These are phyloP conservation scores for Semaprochilodus insignis DNA, from an alignment of 2,797 vertebrate genomes.

Conservation along the genomic window DNA sequence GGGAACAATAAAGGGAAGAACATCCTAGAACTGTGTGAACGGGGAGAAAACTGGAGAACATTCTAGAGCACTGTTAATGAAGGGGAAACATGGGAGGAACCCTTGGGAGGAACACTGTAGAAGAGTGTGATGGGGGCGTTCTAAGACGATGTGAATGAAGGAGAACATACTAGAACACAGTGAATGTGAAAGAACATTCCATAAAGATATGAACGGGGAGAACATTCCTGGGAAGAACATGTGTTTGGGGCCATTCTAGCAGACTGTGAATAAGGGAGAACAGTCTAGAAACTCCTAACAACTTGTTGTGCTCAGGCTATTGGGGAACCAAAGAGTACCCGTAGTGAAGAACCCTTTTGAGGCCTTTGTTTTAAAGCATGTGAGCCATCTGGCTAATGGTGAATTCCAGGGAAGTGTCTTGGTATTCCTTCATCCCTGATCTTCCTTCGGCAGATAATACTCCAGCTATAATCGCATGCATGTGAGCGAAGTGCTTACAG, in stretches of 20 bases:
- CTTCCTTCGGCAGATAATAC: constrained; percentile 20
- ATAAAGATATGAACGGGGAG: not conserved
- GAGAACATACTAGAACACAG: too few species aligned
- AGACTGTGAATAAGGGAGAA: not conserved
- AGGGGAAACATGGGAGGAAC: not conserved
- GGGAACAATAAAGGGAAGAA: too few species aligned
- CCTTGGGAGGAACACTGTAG: not conserved
- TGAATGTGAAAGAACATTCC: not conserved
- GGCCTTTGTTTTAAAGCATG: not conserved
- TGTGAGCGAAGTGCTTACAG: constrained; percentile 14
- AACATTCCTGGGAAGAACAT: not conserved
- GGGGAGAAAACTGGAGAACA: not conserved
- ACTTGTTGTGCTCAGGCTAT: not conserved
- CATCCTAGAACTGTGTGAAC: too few species aligned
- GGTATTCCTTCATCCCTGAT: not conserved
- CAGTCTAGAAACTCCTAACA: not conserved
- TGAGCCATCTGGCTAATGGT: not conserved
- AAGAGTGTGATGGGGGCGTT: too few species aligned
- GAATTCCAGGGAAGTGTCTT: constrained; percentile 1
- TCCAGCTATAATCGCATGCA: constrained; percentile 11
- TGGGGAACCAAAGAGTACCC: not conserved
- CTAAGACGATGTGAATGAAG: too few species aligned
- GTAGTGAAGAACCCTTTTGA: not conserved
- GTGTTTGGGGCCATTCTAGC: not conserved
- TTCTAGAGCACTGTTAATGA: not conserved